Conservation (phyloP, 2,888 invertebrate species). For the Stenodema calcarata region DNA sequence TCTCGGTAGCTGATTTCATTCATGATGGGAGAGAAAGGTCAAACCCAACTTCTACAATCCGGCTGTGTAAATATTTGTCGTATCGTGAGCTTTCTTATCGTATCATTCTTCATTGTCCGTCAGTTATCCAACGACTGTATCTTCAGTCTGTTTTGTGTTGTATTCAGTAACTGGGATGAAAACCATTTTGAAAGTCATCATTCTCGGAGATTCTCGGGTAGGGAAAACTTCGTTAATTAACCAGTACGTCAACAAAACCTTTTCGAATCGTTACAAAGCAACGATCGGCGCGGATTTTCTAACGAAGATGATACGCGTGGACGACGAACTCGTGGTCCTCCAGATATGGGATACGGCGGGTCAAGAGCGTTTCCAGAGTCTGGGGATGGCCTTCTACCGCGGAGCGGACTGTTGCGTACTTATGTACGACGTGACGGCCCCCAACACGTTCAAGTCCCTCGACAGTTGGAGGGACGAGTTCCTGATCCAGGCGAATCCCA, state of each 20-base stretch:
- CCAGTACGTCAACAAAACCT: constrained; percentile 99
- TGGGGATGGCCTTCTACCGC: constrained; percentile 98
- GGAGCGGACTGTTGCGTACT: constrained; percentile 99
- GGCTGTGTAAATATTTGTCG: too few species aligned
- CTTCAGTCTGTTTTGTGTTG: too few species aligned
- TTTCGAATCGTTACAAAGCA: constrained; percentile 99
- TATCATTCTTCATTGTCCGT: too few species aligned
- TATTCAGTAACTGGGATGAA: constrained; percentile 83
- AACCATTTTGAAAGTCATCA: constrained; percentile 95
- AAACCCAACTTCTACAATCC: too few species aligned
- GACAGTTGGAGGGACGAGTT: constrained; percentile 99
- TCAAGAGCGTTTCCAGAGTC: constrained; percentile 97
- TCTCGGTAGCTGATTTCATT: too few species aligned
- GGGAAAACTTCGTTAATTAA: constrained; percentile 99
- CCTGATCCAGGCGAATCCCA: constrained; percentile 90
- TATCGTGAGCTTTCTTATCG: too few species aligned
- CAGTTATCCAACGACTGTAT: constrained; percentile 60
- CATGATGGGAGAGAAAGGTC: too few species aligned
- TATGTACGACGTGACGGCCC: constrained; percentile 98
- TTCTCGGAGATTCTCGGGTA: constrained; percentile 96
- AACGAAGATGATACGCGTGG: constrained; percentile 99
- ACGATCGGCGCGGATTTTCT: constrained; percentile 99
- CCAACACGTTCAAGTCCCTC: constrained; percentile 96
- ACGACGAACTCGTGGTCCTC: constrained; percentile 98
- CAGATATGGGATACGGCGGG: constrained; percentile 99